Conservation (phyloP, 1,140 invertebrate species). For the Drosophila willistoni region DNA sequence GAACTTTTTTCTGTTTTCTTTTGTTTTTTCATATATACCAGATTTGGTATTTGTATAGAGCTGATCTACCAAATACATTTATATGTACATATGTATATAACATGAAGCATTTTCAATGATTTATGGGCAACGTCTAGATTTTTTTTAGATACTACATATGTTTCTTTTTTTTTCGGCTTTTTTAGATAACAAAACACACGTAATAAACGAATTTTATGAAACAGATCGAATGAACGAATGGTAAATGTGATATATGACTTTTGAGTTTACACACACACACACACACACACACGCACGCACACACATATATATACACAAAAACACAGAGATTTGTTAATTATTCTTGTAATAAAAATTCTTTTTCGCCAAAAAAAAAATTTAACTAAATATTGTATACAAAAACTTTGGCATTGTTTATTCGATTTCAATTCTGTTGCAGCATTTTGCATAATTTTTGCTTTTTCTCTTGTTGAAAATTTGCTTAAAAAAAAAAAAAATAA, state of each 20-base stretch:
- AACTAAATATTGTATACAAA: background rate
- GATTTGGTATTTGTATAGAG: slow-evolving; percentile 15
- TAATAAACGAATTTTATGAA: slow-evolving; percentile 10
- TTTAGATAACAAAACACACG: slow-evolving; percentile 19
- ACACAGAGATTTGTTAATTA: slow-evolving; percentile 32
- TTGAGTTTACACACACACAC: slow-evolving; percentile 10
- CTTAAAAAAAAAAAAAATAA: background rate
- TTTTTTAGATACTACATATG: slow-evolving; percentile 11
- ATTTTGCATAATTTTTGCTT: slow-evolving; percentile 1
- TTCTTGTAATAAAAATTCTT: slow-evolving; percentile 25
- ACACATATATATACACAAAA: slow-evolving; percentile 7
- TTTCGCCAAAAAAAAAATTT: slow-evolving; percentile 9
- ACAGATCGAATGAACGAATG: slow-evolving; percentile 16
- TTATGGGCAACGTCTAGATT: background rate
- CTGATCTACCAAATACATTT: slow-evolving; percentile 41
- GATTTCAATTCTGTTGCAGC: background rate
- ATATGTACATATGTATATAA: slow-evolving; percentile 2
- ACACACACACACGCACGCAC: slow-evolving; percentile 20
- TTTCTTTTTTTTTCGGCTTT: slow-evolving; percentile 23
- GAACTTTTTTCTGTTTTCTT: slow-evolving; percentile 37
- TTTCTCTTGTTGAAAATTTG: slow-evolving; percentile 1
- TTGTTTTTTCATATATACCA: slow-evolving; percentile 35
- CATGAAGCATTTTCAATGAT: slow-evolving; percentile 29
- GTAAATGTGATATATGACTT: slow-evolving; percentile 14
- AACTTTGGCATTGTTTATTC: background rate